Evolutionary conservation across 2,113 vertebrate species (phyloP).

Genomic region (Vulpes ferrilata): DNA sequence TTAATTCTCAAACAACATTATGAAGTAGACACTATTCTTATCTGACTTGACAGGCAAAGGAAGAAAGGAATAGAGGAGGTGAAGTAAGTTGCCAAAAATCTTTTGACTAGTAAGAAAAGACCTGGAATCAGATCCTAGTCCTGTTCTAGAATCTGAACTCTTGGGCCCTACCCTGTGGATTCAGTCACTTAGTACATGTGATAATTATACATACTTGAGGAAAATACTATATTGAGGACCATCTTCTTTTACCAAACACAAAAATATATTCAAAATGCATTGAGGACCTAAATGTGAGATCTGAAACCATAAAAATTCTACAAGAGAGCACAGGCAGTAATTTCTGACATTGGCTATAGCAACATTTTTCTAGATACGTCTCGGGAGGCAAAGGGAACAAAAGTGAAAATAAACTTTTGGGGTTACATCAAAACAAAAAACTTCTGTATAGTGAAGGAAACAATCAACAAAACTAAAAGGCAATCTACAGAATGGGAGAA

Average conservation of each 20-base stretch:
- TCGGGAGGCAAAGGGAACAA: neutral
- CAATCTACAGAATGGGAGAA: neutral
- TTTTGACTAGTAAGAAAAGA: neutral
- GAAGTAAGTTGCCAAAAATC: neutral
- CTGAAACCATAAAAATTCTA: neutral
- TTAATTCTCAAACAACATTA: neutral
- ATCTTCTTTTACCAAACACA: neutral
- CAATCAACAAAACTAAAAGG: neutral
- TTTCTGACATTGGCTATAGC: neutral
- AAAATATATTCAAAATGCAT: neutral
- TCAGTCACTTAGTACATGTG: neutral
- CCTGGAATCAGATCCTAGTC: neutral
- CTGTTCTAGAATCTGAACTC: neutral
- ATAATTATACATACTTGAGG: neutral
- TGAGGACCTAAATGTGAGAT: neutral
- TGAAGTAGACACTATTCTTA: rapidly evolving
- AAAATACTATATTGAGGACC: neutral
- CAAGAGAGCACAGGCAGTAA: neutral
- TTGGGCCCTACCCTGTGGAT: rapidly evolving
- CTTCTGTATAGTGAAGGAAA: neutral
- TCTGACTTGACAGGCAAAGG: neutral
- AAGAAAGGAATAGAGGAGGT: neutral
- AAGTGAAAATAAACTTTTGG: neutral
- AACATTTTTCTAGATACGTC: neutral
- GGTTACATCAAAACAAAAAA: neutral